Evolutionary conservation across 2,888 invertebrate genomes (phyloP).

Genomic region (Dicyrtoma fusca): DNA sequence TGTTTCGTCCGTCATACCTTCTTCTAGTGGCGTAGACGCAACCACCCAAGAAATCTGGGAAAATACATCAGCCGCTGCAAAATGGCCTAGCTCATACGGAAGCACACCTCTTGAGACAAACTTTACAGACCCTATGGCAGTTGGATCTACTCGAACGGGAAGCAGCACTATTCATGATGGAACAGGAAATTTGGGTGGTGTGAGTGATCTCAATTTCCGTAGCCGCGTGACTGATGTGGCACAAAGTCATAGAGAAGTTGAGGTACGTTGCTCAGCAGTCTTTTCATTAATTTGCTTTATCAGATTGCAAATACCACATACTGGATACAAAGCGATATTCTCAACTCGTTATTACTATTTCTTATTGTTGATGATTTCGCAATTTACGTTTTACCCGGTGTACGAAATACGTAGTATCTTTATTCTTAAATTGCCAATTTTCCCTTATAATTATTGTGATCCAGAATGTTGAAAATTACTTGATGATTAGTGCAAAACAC

Average conservation of each 20-base stretch:
- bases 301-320: too few species aligned
- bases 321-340: too few species aligned
- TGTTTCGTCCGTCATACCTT: conserved; percentile 27
- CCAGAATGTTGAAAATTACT: too few species aligned
- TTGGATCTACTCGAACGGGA: conserved; percentile 41
- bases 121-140: conserved; percentile 40
- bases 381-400: too few species aligned
- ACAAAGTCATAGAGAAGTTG: conserved; percentile 55
- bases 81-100: conserved; percentile 47
- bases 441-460: background rate
- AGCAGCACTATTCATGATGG: conserved; percentile 12
- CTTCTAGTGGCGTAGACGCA: conserved; percentile 23
- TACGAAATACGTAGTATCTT: conserved; percentile 3
- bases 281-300: too few species aligned
- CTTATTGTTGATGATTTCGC: too few species aligned
- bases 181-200: conserved; percentile 20
- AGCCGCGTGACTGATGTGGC: conserved; percentile 45
- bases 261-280: conserved; percentile 46
- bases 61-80: conserved; percentile 36
- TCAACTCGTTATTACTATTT: too few species aligned
- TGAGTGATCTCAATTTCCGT: conserved; percentile 36
- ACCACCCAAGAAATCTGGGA: conserved; percentile 51
- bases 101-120: conserved; percentile 12
- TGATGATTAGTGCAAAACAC: background rate
- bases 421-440: background rate